Evolutionary conservation across 1,140 invertebrate species (phyloP).

Genomic region (Diabrotica undecimpunctata): DNA sequence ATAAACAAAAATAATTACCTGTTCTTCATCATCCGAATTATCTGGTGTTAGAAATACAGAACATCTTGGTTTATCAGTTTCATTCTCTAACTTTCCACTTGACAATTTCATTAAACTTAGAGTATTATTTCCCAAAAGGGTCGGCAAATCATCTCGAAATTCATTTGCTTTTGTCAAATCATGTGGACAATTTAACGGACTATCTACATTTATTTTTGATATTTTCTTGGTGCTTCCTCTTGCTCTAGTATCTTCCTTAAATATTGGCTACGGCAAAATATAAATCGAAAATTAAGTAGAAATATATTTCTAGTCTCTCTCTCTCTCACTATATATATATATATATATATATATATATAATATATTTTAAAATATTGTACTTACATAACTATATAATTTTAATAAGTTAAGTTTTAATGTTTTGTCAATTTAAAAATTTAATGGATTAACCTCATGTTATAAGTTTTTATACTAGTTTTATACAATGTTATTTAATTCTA

Average conservation of each 20-base stretch:
- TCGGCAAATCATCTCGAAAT: slow-evolving; percentile 59
- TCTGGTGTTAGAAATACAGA: slow-evolving; percentile 43
- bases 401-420: too few relatives aligned
- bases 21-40: too few relatives aligned
- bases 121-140: slow-evolving; percentile 48
- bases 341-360: slow-evolving; percentile 14
- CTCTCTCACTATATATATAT: too few relatives aligned
- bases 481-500: too few relatives aligned
- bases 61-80: slow-evolving; percentile 32
- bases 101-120: not conserved
- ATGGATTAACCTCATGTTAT: too few relatives aligned
- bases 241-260: slow-evolving; percentile 51
- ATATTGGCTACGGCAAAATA: slow-evolving; percentile 44
- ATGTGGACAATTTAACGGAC: slow-evolving; percentile 61
- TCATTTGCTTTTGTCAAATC: slow-evolving; percentile 63
- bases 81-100: slow-evolving; percentile 22
- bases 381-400: too few relatives aligned
- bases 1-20: too few relatives aligned
- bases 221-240: slow-evolving; percentile 50
- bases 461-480: too few relatives aligned
- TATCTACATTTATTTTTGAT: slow-evolving; percentile 52
- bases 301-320: too few relatives aligned
- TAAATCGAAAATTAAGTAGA: not conserved
- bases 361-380: too few relatives aligned
- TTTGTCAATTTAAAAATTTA: too few relatives aligned